Percentiles rank a stretch among this genome's conserved stretches.
These are phyloP conservation scores for Proteles cristata DNA, from an alignment of 2,113 vertebrate species.

Conservation along the genomic window DNA sequence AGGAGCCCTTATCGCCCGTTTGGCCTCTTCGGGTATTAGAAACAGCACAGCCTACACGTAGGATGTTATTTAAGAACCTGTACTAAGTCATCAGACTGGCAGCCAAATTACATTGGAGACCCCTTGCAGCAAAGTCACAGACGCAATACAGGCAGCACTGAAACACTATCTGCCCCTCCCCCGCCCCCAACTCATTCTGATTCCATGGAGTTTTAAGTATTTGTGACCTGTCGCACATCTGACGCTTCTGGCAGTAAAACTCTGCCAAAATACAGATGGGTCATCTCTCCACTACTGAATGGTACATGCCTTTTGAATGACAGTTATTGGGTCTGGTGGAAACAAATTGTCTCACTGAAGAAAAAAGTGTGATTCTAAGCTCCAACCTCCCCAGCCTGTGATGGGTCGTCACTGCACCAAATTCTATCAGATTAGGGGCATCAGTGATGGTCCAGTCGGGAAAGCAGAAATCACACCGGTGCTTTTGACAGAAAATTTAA, in stretches of 20 bases:
- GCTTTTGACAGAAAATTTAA: background rate
- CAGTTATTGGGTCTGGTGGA: background rate
- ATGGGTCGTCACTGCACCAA: background rate
- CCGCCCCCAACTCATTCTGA: background rate
- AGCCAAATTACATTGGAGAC: background rate
- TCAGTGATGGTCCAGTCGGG: background rate
- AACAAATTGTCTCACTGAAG: background rate
- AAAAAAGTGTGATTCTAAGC: background rate
- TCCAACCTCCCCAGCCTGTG: background rate
- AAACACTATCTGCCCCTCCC: background rate
- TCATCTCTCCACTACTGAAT: background rate
- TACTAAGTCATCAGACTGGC: background rate
- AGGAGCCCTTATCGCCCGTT: background rate
- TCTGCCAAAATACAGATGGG: background rate
- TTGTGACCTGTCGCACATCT: background rate
- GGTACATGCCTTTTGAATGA: background rate
- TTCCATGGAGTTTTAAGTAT: background rate
- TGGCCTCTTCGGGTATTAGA: background rate
- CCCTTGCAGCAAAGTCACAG: background rate
- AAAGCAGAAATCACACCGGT: constrained; percentile 5
- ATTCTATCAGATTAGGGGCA: background rate
- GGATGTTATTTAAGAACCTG: background rate
- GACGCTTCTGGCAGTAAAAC: background rate
- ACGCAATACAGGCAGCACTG: background rate
- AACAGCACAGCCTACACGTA: background rate